Evolutionary conservation across 1,140 invertebrate genomes (phyloP), one percentile per base, ranked within the genome.

Genomic region (Eueides isabella): DNA sequence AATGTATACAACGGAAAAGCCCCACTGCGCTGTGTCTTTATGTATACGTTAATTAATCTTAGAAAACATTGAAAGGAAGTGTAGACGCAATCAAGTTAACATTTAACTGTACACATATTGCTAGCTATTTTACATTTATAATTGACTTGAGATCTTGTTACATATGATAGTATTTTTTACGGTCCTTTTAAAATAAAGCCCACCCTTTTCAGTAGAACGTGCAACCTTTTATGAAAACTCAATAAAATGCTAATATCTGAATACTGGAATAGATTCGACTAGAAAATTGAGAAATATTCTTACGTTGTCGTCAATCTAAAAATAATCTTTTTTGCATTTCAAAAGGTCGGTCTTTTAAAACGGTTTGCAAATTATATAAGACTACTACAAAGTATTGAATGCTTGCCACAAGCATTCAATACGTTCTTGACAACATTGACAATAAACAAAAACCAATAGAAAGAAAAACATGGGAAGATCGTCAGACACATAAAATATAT

Each of bases 401-500:
- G 12, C 19, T 48, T 16, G 41, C n/a, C n/a, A n/a, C n/a, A 48
- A 44, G 23, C 23, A 55, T 55, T 55, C 19, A 55, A 55, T 55
- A 26, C 11, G 19, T 55, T 55, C 48, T 26, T 55, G 48, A 55
- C 48, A 23, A 55, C 9, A 23, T 55, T 7, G 11, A 55, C 48
- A 55, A 55, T 55, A 55, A 55, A 55, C 19, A 55, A 55, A 23
- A 19, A 23, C 11, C 26, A 55, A 55, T 23, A 55, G 48, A 55
- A 55, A 55, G 30, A 69, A 69, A 61, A 31, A 69, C 11, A 61
- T 61, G 28, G 48, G 19, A 41, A 69, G 67, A 69, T 69, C 48
- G 67, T 69, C 44, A 61, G 67, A 33, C 67, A 69, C 30, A 31
- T 61, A 61, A 69, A 67, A 63, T 30, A 67, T 69, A 48, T 61